These are phyloP conservation scores for Choloepus didactylus DNA, from an alignment of 2,797 vertebrate genomes.

Conservation along the genomic window DNA sequence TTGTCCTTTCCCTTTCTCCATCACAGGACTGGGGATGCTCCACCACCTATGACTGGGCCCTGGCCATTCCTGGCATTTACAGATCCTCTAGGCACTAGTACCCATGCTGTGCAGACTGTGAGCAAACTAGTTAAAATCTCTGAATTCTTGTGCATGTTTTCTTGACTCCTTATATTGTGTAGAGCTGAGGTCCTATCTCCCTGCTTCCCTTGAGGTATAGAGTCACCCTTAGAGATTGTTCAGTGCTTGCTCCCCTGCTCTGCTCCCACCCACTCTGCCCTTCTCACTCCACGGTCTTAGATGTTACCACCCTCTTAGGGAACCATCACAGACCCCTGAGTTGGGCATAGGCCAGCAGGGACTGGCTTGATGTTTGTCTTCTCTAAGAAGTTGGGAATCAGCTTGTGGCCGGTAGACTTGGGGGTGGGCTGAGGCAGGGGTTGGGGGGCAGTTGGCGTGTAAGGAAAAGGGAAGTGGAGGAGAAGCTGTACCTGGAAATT, in stretches of 20 bases:
- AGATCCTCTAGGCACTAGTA: background rate
- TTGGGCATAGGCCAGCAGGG: background rate
- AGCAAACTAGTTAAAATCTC: background rate
- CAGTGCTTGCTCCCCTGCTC: background rate
- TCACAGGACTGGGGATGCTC: background rate
- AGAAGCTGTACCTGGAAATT: constrained; percentile 90
- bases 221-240: constrained; percentile 12
- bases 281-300: background rate
- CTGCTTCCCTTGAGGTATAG: background rate
- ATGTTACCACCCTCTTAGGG: background rate
- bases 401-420: background rate
- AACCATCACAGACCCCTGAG: background rate
- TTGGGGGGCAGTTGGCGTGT: background rate
- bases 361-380: background rate
- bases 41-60: background rate
- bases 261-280: background rate
- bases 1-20: background rate
- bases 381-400: background rate
- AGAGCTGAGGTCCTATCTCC: background rate
- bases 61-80: background rate
- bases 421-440: too few species aligned
- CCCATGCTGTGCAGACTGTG: background rate
- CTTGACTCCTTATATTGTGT: background rate
- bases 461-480: background rate
- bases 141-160: background rate